phyloP scores from a whole-genome alignment of 2,888 invertebrate genomes.

The Myathropa florea region DNA sequence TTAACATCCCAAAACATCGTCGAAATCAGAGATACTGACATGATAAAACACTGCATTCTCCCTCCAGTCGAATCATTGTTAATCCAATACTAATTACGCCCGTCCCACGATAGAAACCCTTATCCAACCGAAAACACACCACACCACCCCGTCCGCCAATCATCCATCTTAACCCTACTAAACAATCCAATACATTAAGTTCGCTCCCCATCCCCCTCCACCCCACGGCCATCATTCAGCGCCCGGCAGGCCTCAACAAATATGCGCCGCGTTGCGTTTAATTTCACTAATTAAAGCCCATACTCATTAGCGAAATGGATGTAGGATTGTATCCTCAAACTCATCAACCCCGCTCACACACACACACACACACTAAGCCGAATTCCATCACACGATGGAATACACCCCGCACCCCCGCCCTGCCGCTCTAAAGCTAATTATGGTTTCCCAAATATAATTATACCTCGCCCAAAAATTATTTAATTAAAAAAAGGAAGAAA shows the following conservation, averaged over 20 bases:
- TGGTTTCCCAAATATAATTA: conserved; percentile 65
- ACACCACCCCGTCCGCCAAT: not conserved
- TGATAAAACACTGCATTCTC: not conserved
- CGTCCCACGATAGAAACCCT: not conserved
- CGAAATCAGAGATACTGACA: not conserved
- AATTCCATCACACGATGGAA: conserved; percentile 52
- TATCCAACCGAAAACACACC: not conserved
- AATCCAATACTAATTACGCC: conserved; percentile 21
- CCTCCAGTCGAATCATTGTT: not conserved
- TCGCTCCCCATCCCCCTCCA: not conserved
- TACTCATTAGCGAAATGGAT: conserved; percentile 69
- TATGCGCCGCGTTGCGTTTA: conserved; percentile 59
- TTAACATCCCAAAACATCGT: not conserved
- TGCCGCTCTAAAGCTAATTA: conserved; percentile 45
- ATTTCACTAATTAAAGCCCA: conserved; percentile 70
- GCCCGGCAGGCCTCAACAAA: conserved; percentile 2
- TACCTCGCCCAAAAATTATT: conserved; percentile 66
- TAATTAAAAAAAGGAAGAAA: conserved; percentile 52
- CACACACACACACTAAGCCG: conserved; percentile 1
- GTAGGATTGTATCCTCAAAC: conserved; percentile 64
- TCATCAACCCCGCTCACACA: conserved; percentile 48
- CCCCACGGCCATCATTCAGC: not conserved
- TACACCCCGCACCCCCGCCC: not conserved
- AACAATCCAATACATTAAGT: conserved; percentile 48
- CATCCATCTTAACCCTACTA: conserved; percentile 35